phyloP scores from a whole-genome alignment of 1,140 invertebrate genomes.

The Pteromalus puparum region DNA sequence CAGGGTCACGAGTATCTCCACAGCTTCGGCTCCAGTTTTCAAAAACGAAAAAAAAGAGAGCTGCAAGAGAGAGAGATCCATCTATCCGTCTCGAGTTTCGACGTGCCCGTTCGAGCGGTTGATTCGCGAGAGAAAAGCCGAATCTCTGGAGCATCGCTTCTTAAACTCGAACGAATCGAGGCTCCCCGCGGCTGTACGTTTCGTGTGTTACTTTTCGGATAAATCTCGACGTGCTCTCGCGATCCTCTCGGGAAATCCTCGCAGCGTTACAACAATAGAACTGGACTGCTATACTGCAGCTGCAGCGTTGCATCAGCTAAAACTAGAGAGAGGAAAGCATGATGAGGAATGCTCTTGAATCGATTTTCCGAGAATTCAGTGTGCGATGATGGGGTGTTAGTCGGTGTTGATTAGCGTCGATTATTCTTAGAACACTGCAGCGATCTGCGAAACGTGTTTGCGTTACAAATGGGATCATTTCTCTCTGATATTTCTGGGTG shows the following conservation, averaged over 20 bases:
- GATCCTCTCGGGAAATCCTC: slow-evolving; percentile 52
- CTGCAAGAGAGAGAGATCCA: neutral
- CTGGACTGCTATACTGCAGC: neutral
- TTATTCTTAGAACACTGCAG: no score
- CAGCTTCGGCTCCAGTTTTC: neutral
- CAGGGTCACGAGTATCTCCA: slow-evolving; percentile 14
- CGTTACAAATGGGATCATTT: no score
- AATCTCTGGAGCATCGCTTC: slow-evolving; percentile 22
- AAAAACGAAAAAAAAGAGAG: neutral
- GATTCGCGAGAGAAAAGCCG: neutral
- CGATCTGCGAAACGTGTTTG: no score
- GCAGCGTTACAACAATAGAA: neutral
- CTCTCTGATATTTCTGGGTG: no score
- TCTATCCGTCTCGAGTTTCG: slow-evolving; percentile 26
- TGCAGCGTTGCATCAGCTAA: neutral
- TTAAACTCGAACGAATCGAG: slow-evolving; percentile 21
- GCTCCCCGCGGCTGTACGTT: neutral
- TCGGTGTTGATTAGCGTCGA: no score
- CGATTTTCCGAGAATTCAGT: neutral
- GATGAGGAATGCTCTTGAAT: neutral
- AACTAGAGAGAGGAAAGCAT: neutral
- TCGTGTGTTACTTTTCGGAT: slow-evolving; percentile 33
- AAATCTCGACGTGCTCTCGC: slow-evolving; percentile 49
- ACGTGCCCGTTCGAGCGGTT: neutral
- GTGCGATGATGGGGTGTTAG: no score